Base-by-base conservation (phyloP, 2,113 vertebrate genomes). In the Elachura formosa region DNA sequence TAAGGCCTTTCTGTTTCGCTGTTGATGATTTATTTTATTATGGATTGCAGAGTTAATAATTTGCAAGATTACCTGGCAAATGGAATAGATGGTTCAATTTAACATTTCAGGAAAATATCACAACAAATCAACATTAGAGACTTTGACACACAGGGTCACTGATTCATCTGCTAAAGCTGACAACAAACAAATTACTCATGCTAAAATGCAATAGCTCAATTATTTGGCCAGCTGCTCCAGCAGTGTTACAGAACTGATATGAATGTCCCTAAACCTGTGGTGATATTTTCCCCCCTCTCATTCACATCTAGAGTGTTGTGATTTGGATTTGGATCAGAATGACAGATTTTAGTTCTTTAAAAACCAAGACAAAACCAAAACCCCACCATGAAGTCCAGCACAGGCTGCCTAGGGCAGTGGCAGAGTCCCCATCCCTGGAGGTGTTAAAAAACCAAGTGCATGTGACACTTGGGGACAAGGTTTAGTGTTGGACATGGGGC, bases 21-120 rank as follows among this genome's bases (percentile, higher is more conserved):
- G 89, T 93, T 93, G 95, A 91, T 94, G 25, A 91, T 95, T 96
- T 78, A 90, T 94, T 94, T 89, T 49, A 21, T 89, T 87, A 58
- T 85, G 84, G 87, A 77, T 85, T 73, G 38, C 34, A 58, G 58
- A 1, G 75, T 96, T 95, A 96, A 96, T 94, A 77, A 95, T 93
- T 95, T 55, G 29, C 81, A 87, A 74, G 71, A 38, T 45, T 69
- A 87, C 63, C 78, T 94, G 58, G 68, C 0, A 12, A 82, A 75
- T 36, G 29, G 41, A 87, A 89, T 69, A 69, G 63, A 61, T 71
- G 22, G 62, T 66, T 85, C 68, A 29, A 83, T n/a, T 62, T 63
- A 76, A 83, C 72, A 43, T 88, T 66, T 66, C 46, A 76, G 49
- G 73, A 90, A 74, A 67, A 80, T 41, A 81, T 71, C 58, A 79